Percentiles rank a stretch among this genome's conserved stretches.
Conservation (phyloP, 2,888 invertebrate species). For the Cosmopolites sordidus region DNA sequence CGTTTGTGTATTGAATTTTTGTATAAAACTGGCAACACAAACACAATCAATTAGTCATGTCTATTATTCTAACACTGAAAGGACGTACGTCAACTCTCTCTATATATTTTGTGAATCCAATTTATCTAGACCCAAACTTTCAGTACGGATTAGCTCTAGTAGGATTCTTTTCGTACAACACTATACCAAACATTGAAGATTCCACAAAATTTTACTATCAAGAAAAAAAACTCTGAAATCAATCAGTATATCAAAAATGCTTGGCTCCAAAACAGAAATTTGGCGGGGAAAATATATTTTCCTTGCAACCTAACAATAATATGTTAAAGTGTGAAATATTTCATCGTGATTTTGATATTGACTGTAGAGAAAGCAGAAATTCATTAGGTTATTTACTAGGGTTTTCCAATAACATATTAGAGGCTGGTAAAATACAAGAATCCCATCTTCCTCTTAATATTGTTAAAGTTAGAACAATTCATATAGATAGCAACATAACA, state of each 20-base stretch:
- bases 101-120: constrained; percentile 10
- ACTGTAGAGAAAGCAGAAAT: too few species aligned
- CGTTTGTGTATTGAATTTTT: too few species aligned
- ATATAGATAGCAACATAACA: constrained; percentile 34
- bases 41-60: constrained; percentile 1
- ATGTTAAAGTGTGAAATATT: constrained; percentile 10
- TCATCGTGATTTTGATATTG: too few species aligned
- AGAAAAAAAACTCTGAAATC: too few species aligned
- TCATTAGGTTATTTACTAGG: constrained; percentile 33
- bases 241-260: constrained; percentile 9
- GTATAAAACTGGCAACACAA: too few species aligned
- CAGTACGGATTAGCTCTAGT: constrained; percentile 13
- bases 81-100: constrained; percentile 8
- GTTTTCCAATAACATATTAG: constrained; percentile 21
- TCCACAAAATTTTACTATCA: too few species aligned
- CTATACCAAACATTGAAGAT: too few species aligned
- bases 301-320: constrained; percentile 12
- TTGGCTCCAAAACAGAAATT: too few species aligned
- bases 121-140: constrained; percentile 4
- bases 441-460: constrained; percentile 37
- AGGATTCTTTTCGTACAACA: constrained; percentile 13
- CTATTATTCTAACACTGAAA: constrained; percentile 8
- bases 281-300: too few species aligned
- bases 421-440: constrained; percentile 25
- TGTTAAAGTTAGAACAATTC: constrained; percentile 32